These are phyloP conservation scores for Otocyon megalotis DNA, from an alignment of 2,113 vertebrate genomes.

Conservation along the genomic window DNA sequence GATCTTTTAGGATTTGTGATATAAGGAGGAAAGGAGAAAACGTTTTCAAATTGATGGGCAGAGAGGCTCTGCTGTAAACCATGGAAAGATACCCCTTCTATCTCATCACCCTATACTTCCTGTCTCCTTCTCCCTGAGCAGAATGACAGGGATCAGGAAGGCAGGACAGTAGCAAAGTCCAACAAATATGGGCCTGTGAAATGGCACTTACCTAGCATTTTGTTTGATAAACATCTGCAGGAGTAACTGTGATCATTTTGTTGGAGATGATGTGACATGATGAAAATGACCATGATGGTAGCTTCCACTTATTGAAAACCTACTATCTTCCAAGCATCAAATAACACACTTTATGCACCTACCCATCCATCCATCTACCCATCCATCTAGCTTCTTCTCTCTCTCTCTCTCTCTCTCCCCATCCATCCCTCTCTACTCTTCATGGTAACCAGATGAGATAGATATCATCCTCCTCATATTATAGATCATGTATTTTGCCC, in stretches of 20 bases:
- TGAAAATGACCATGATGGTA: fast-evolving
- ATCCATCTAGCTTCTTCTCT: background rate
- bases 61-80: background rate
- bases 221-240: background rate
- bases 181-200: background rate
- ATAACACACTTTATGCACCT: background rate
- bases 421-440: background rate
- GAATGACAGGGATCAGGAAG: background rate
- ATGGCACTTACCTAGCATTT: fast-evolving
- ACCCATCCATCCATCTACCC: background rate
- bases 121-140: background rate
- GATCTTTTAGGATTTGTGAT: background rate
- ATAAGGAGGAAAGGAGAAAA: background rate
- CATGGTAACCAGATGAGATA: background rate
- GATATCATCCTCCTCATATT: background rate
- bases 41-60: background rate
- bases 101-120: fast-evolving
- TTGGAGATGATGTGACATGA: background rate
- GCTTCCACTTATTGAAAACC: background rate
- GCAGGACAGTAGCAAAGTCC: background rate
- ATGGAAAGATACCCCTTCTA: background rate
- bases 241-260: background rate
- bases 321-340: background rate
- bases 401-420: background rate
- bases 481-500: background rate